Base-by-base conservation (phyloP, 2,113 vertebrate species). In the Mirounga angustirostris region DNA sequence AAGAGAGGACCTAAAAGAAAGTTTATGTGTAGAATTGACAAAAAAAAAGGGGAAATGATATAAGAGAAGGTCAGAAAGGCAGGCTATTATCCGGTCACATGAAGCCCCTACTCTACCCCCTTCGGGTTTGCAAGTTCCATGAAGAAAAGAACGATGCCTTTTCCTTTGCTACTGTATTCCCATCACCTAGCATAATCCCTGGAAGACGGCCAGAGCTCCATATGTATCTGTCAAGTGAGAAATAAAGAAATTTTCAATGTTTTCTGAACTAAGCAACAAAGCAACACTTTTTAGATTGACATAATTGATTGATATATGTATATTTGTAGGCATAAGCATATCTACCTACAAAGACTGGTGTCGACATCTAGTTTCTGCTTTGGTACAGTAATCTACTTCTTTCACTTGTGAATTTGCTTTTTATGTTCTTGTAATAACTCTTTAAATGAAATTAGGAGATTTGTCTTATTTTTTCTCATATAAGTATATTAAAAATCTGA, bases 21-120 rank as follows among this genome's bases (percentile, higher is more conserved):
- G 16, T 7, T 5, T 2, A 11, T 14, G 2, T 87, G 13, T 14
- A 24, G 16, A 54, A 19, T 40, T 89, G 30, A 83, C 3, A 79
- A 58, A 11, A 58, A 58, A 11, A 56, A 40, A 22, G 50, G n/a
- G 36, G 2, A 54, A 78, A 9, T 16, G 11, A 15, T 79, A 9
- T 10, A 30, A 59, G 36, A 40, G n/a, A 81, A 89, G 21, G 0
- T 73, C 36, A 40, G n/a, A 50, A 26, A 94, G 7, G 15, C 1
- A 52, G 11, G 5, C 1, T 18, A 8, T 58, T 13, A 12, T 63
- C 30, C 15, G 5, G 11, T 36, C 18, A 15, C 11, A 6, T 0
- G 12, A 30, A 33, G 5, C 3, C 36, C 5, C 8, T 14, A 16
- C 10, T 61, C 40, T 9, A 7, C 36, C 16, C 50, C 10, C 0